Conservation (phyloP, 2,888 invertebrate species). For the Plemyria rubiginata region DNA sequence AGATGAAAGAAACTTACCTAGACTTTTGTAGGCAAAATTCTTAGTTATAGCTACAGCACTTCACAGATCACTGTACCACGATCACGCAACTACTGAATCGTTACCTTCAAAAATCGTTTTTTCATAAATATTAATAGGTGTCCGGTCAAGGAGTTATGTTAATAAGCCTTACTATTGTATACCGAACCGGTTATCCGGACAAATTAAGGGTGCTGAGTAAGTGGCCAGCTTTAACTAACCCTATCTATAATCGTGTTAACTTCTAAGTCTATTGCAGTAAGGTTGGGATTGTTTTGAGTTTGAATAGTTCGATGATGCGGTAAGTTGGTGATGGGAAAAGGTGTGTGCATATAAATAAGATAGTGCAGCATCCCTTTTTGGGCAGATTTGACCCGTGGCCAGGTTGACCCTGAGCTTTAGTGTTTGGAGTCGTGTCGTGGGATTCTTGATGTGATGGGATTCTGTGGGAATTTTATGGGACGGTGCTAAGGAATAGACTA, state of each 20-base stretch:
- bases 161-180: conserved; percentile 75
- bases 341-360: conserved; percentile 81
- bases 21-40: neutral
- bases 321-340: conserved; percentile 57
- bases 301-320: conserved; percentile 1
- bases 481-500: neutral
- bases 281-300: conserved; percentile 45
- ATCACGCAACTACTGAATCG: conserved; percentile 41
- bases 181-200: conserved; percentile 70
- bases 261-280: conserved; percentile 40
- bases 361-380: conserved; percentile 73
- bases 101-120: conserved; percentile 38
- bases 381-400: conserved; percentile 72
- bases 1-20: conserved; percentile 2
- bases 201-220: conserved; percentile 77
- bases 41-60: conserved; percentile 2
- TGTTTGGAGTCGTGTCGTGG: conserved; percentile 79
- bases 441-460: conserved; percentile 61
- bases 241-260: conserved; percentile 1
- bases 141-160: conserved; percentile 83
- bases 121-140: conserved; percentile 78
- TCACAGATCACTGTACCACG: conserved; percentile 33
- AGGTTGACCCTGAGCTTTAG: conserved; percentile 65
- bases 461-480: conserved; percentile 68
- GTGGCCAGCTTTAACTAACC: conserved; percentile 40